Base-by-base conservation (phyloP, 2,113 vertebrate species). In the Callaeas wilsoni region DNA sequence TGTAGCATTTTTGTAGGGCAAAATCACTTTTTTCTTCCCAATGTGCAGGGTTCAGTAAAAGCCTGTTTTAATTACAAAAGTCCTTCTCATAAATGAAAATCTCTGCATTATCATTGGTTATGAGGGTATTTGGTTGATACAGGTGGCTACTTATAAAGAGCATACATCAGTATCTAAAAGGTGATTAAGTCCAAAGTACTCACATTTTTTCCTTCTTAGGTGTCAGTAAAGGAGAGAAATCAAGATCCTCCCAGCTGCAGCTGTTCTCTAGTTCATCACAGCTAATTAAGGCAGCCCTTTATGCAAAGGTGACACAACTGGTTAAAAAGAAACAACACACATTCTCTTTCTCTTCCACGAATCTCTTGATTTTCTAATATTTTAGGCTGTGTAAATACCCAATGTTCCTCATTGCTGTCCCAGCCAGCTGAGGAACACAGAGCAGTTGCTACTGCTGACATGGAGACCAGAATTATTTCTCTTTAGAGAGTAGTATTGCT, bases 21-120 rank as follows among this genome's bases (percentile, higher is more conserved):
- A 13, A 50, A 53, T 50, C 46, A 12, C 0, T n/a, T 0, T 37
- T 65, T 84, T n/a, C n/a, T 82, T 64, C 49, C 4, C 1, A 35
- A 22, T 1, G 6, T 4, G 21, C 19, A 47, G 10, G 25, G 50
- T 74, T 44, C 6, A 16, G 22, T 68, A 64, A 67, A 79, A 70
- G 4, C 14, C 29, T 25, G 13, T 25, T 57, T 37, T 76, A 62
- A 25, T 18, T 16, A 65, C 4, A 53, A 33, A 68, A 46, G 6
- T 35, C 35, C 21, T 21, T 26, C 30, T 10, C 26, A 6, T 4
- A 78, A 47, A 26, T 16, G 1, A 60, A 70, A 37, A 37, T 8
- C 18, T 68, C 37, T 29, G 10, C 7, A 16, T 39, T 67, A 14
- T 27, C 2, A 33, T 18, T 41, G 41, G 14, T 44, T 82, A 35